Evolutionary conservation across 2,113 vertebrate genomes (phyloP).

Genomic region (Conger conger): DNA sequence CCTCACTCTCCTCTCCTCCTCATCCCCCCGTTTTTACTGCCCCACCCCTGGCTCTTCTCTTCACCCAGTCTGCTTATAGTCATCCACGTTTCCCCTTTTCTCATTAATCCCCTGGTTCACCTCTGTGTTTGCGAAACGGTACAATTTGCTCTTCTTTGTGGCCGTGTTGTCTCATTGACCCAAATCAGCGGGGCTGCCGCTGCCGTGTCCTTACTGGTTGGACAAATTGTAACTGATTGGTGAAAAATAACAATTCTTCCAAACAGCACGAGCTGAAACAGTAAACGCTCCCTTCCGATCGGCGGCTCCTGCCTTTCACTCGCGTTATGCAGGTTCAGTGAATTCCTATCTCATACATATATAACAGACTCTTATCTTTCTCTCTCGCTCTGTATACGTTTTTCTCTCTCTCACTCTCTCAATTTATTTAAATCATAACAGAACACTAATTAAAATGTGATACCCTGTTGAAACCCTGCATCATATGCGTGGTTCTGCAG

Average conservation of each 20-base stretch:
- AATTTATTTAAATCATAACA: neutral
- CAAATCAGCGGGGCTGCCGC: slow-evolving; percentile 72
- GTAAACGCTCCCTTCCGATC: slow-evolving; percentile 49
- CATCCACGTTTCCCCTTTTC: slow-evolving; percentile 35
- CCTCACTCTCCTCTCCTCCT: slow-evolving; percentile 65
- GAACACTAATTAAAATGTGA: neutral
- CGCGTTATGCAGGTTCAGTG: slow-evolving; percentile 12
- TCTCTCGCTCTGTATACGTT: neutral
- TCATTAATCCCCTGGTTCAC: slow-evolving; percentile 45
- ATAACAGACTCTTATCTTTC: neutral
- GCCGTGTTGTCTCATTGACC: slow-evolving; percentile 72
- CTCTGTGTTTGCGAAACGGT: slow-evolving; percentile 60
- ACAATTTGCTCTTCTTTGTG: slow-evolving; percentile 71
- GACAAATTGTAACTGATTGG: slow-evolving; percentile 79
- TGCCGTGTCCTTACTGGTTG: slow-evolving; percentile 76
- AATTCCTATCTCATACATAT: neutral
- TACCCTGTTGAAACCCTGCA: neutral
- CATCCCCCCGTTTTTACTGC: slow-evolving; percentile 26
- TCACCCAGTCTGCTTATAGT: slow-evolving; percentile 31
- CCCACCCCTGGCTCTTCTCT: slow-evolving; percentile 11
- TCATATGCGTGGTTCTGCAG: neutral
- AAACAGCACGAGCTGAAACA: slow-evolving; percentile 48
- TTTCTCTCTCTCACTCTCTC: neutral
- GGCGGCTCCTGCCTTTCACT: slow-evolving; percentile 52
- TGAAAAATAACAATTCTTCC: slow-evolving; percentile 78